These are phyloP conservation scores for Xyliphius kryptos DNA, from an alignment of 2,113 vertebrate genomes.

Conservation along the genomic window DNA sequence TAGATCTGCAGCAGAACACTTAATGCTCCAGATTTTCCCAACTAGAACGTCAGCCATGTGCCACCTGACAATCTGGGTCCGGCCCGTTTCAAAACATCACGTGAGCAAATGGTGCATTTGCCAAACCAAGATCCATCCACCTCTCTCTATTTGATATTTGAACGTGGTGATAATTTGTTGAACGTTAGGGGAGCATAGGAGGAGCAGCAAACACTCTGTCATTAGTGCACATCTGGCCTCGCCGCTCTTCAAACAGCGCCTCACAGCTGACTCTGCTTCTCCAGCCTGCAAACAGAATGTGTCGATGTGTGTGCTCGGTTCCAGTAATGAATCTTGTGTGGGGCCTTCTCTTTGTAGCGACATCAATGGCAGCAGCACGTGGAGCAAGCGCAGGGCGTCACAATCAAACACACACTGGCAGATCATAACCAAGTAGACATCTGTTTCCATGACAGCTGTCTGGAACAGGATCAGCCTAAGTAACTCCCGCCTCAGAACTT, in stretches of 20 bases:
- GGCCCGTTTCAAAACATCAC: not conserved
- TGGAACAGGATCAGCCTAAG: constrained; percentile 42
- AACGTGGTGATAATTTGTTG: constrained; percentile 19
- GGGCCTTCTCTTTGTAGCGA: constrained; percentile 39
- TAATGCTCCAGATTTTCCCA: not conserved
- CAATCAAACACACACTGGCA: constrained; percentile 44
- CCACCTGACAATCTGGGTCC: not conserved
- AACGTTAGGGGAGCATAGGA: constrained; percentile 35
- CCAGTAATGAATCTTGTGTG: constrained; percentile 40
- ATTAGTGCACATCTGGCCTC: constrained; percentile 43
- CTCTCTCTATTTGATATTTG: constrained; percentile 22
- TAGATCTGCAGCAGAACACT: not conserved
- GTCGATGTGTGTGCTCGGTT: constrained; percentile 24
- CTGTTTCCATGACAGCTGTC: constrained; percentile 52
- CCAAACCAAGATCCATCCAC: constrained; percentile 2
- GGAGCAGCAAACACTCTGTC: constrained; percentile 31
- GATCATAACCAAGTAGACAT: constrained; percentile 43
- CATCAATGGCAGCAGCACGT: constrained; percentile 41
- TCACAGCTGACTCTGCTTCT: constrained; percentile 42
- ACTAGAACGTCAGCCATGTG: not conserved
- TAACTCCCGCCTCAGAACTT: constrained; percentile 46
- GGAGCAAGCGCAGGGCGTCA: constrained; percentile 39
- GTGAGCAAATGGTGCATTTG: not conserved
- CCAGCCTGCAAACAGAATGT: constrained; percentile 36
- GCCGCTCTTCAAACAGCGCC: constrained; percentile 35